These are phyloP conservation scores for Terebella lapidaria DNA, from an alignment of 2,888 invertebrate species.

Conservation along the genomic window DNA sequence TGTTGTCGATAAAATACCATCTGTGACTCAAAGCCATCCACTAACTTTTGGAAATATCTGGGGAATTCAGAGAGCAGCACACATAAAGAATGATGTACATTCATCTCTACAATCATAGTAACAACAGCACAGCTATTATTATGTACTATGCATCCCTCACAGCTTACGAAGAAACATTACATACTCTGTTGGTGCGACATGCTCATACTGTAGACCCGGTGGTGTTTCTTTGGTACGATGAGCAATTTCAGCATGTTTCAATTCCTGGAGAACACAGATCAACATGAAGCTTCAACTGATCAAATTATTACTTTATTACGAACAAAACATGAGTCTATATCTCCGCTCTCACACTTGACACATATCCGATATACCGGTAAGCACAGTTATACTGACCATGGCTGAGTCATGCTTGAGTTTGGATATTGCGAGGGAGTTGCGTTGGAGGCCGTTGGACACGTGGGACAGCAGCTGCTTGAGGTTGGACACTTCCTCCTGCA, in stretches of 20 bases:
- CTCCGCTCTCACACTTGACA: neutral
- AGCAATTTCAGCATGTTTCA: constrained; percentile 72
- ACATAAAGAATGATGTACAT: neutral
- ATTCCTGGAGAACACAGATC: constrained; percentile 43
- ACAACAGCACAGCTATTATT: neutral
- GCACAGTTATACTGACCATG: constrained; percentile 54
- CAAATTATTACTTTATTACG: neutral
- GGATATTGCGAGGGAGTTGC: constrained; percentile 61
- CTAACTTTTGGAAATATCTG: constrained; percentile 64
- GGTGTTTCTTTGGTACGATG: constrained; percentile 74
- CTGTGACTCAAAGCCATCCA: constrained; percentile 68
- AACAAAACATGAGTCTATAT: neutral
- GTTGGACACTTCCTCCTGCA: constrained; percentile 63
- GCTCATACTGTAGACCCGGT: constrained; percentile 71
- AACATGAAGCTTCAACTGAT: no score
- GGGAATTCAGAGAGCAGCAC: neutral
- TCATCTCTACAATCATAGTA: neutral
- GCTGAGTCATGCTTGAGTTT: constrained; percentile 71
- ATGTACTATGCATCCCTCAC: neutral
- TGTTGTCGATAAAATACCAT: constrained; percentile 66
- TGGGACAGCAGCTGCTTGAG: constrained; percentile 61
- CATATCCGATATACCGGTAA: neutral
- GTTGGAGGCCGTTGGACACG: constrained; percentile 63
- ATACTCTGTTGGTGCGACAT: constrained; percentile 66
- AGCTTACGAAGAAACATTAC: constrained; percentile 12